phyloP scores from a whole-genome alignment of 2,113 vertebrate genomes.

The Cisticola juncidis region DNA sequence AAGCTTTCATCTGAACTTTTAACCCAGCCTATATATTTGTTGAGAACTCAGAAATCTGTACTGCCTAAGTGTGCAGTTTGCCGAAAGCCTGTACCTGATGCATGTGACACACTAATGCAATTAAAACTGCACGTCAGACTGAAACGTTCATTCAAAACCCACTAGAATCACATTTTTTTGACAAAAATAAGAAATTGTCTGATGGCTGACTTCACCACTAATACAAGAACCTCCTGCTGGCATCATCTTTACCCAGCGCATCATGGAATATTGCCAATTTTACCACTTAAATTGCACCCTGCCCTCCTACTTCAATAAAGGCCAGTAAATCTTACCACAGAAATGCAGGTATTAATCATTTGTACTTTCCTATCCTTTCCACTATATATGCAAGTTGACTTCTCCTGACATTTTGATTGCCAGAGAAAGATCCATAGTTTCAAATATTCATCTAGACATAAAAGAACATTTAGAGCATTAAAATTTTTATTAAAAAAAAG shows the following conservation, averaged over 20 bases:
- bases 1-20: background rate
- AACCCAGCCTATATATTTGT: background rate
- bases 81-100: background rate
- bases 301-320: background rate
- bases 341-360: conserved; percentile 10
- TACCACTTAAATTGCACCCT: background rate
- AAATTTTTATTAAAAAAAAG: background rate
- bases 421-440: conserved; percentile 2
- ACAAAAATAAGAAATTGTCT: conserved; percentile 18
- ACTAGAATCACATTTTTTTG: background rate
- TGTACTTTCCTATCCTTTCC: background rate
- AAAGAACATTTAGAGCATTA: background rate
- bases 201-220: background rate
- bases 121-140: background rate
- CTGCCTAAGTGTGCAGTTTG: background rate
- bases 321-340: background rate
- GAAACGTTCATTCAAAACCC: background rate
- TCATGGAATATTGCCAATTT: background rate
- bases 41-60: background rate
- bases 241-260: background rate
- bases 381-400: background rate
- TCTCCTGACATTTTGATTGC: background rate
- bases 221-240: conserved; percentile 4
- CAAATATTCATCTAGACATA: background rate
- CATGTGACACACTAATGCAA: background rate